phyloP scores from a whole-genome alignment of 2,113 vertebrate species.

The Ailurus styani region DNA sequence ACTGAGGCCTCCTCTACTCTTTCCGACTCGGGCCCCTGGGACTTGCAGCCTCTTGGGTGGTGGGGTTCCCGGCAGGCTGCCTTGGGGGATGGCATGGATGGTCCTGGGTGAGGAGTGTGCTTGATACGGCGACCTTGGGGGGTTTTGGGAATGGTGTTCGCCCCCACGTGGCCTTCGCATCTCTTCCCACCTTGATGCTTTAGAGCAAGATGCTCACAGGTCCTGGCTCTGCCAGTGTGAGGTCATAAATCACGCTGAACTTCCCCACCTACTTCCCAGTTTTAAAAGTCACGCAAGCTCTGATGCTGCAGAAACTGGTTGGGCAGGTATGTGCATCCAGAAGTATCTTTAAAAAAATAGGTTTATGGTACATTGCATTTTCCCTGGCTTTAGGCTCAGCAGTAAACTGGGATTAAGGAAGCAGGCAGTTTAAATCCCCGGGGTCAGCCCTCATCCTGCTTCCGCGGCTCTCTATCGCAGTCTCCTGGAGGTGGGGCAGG shows the following conservation, averaged over 20 bases:
- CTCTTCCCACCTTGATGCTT: background rate
- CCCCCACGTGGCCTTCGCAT: background rate
- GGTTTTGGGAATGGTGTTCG: background rate
- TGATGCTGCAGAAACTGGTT: background rate
- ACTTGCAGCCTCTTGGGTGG: background rate
- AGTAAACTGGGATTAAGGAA: background rate
- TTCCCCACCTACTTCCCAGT: background rate
- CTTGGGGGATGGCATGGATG: background rate
- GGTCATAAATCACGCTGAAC: background rate
- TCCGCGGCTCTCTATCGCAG: background rate
- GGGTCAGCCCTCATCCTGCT: background rate
- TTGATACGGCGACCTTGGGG: background rate
- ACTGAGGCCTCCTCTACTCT: background rate
- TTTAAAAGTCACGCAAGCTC: background rate
- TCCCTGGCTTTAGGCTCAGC: background rate
- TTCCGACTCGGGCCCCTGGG: background rate
- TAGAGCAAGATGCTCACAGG: background rate
- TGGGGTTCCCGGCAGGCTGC: background rate
- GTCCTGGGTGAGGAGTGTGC: background rate
- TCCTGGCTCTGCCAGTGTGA: background rate
- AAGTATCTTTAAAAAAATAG: background rate
- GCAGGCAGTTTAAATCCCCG: background rate
- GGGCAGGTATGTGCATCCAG: rapidly evolving
- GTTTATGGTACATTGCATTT: background rate
- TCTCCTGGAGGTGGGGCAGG: background rate